Conservation (phyloP, 2,797 vertebrate species). For the Periophthalmus magnuspinnatus region DNA sequence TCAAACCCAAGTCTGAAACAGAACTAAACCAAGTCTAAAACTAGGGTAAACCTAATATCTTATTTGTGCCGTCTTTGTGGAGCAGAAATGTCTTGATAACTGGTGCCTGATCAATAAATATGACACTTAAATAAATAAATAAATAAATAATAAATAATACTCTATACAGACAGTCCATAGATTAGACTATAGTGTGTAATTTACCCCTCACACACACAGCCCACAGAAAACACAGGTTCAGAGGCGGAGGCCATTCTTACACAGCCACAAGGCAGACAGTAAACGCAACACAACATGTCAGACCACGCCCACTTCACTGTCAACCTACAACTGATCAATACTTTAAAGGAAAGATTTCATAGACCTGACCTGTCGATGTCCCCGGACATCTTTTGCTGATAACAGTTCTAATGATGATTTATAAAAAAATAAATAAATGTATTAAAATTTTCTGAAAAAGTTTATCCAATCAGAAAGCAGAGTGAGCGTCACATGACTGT, state of each 20-base stretch:
- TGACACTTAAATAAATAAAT: slow-evolving; percentile 58
- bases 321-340: background rate
- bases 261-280: slow-evolving; percentile 41
- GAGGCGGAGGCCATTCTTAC: slow-evolving; percentile 37
- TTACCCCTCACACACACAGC: slow-evolving; percentile 37
- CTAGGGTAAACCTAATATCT: background rate
- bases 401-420: too few species aligned
- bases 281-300: slow-evolving; percentile 40
- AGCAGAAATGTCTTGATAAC: slow-evolving; percentile 16
- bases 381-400: too few species aligned
- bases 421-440: too few species aligned
- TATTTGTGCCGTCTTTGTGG: slow-evolving; percentile 1
- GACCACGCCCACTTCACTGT: slow-evolving; percentile 33
- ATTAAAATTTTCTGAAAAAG: too few species aligned
- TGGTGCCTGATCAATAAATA: slow-evolving; percentile 52
- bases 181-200: slow-evolving; percentile 28
- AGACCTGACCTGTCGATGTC: too few species aligned
- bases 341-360: background rate
- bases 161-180: slow-evolving; percentile 35
- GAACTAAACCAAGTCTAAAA: background rate
- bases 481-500: too few species aligned
- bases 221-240: slow-evolving; percentile 45
- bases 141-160: slow-evolving; percentile 24
- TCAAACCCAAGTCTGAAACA: background rate
- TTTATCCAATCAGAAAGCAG: too few species aligned